Conservation (phyloP, 2,113 vertebrate species). For the Bombycilla garrulus region DNA sequence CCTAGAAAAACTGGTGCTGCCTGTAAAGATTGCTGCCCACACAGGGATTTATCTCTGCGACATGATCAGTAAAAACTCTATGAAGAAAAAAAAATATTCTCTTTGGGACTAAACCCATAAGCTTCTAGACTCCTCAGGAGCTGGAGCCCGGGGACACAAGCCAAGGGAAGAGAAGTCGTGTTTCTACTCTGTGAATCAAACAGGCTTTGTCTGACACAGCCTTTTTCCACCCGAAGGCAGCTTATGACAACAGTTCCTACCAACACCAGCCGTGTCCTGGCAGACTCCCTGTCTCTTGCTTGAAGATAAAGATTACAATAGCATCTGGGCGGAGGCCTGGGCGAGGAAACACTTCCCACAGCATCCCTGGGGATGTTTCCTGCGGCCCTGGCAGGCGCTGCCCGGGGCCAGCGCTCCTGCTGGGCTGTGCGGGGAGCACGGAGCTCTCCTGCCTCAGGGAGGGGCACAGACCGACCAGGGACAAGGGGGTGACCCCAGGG, state of each 20-base stretch:
- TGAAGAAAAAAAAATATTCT: not conserved
- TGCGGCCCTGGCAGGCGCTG: not conserved
- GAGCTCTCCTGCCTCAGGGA: not conserved
- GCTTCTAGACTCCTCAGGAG: not conserved
- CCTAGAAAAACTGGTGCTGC: not conserved
- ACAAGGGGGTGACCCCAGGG: not conserved
- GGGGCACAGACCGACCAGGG: not conserved
- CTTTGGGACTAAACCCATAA: not conserved
- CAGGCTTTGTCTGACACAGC: not conserved
- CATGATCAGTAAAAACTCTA: not conserved
- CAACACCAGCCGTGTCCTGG: not conserved
- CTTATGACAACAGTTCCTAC: conserved; percentile 33
- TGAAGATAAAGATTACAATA: conserved; percentile 50
- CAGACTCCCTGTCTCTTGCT: conserved; percentile 36
- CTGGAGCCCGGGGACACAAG: not conserved
- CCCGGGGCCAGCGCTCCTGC: not conserved
- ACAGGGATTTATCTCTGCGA: not conserved
- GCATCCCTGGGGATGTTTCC: not conserved
- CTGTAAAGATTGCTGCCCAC: not conserved
- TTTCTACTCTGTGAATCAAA: not conserved
- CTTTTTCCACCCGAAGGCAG: conserved; percentile 7
- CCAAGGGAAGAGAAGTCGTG: not conserved
- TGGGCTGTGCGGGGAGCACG: accelerated
- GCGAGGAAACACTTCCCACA: not conserved
- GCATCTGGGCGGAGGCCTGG: conserved; percentile 28